phyloP scores from a whole-genome alignment of 2,113 vertebrate species.

The Sinocyclocheilus maitianheensis region DNA sequence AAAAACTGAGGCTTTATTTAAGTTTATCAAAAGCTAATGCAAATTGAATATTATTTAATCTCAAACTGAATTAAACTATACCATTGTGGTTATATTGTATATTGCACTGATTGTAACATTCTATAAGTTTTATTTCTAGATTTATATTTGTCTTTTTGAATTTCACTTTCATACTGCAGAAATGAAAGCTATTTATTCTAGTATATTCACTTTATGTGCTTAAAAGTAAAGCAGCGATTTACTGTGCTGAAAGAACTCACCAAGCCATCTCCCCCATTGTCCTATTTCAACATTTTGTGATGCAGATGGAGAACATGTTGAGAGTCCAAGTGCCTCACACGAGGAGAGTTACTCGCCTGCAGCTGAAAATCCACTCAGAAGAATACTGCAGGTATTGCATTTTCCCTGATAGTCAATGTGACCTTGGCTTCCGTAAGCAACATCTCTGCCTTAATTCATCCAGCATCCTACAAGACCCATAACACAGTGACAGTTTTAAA shows the following conservation, averaged over 20 bases:
- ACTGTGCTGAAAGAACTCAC: slow-evolving; percentile 32
- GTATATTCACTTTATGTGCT: neutral
- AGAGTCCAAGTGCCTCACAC: slow-evolving; percentile 63
- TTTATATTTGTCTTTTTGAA: neutral
- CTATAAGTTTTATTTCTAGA: neutral
- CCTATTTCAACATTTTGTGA: slow-evolving; percentile 61
- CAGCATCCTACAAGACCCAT: slow-evolving; percentile 42
- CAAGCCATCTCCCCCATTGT: slow-evolving; percentile 27
- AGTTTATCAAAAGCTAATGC: too few relatives aligned
- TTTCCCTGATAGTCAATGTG: slow-evolving; percentile 55
- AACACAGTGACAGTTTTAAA: slow-evolving; percentile 9
- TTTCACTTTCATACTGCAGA: neutral
- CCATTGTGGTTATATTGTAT: neutral
- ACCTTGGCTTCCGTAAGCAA: slow-evolving; percentile 55
- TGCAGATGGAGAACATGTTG: slow-evolving; percentile 73
- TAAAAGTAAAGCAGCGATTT: slow-evolving; percentile 12
- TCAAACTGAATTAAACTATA: neutral
- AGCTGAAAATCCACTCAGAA: slow-evolving; percentile 80
- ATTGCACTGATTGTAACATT: neutral
- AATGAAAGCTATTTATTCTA: neutral
- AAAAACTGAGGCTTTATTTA: neutral
- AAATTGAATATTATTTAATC: neutral
- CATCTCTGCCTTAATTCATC: slow-evolving; percentile 40
- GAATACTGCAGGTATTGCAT: slow-evolving; percentile 78
- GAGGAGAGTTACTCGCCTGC: slow-evolving; percentile 75